Percentiles rank a stretch among this genome's conserved stretches.
Conservation (phyloP, 2,888 invertebrate species). For the Brachycybe producta region DNA sequence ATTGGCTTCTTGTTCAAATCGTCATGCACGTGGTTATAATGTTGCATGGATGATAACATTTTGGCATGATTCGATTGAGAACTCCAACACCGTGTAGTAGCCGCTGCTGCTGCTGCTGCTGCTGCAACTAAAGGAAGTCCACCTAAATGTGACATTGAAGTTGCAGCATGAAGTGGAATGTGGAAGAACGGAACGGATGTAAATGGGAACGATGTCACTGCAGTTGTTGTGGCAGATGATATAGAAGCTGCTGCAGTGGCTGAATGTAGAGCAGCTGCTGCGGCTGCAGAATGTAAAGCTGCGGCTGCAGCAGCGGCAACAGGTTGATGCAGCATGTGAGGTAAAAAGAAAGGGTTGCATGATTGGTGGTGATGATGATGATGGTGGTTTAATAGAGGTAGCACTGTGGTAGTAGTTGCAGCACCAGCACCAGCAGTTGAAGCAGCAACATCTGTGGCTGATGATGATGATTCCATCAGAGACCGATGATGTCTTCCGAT, state of each 20-base stretch:
- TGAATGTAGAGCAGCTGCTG: background rate
- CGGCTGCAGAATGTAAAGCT: background rate
- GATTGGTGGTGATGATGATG: background rate
- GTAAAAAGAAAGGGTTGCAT: background rate
- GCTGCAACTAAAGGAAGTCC: background rate
- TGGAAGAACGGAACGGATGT: slow-evolving; percentile 5
- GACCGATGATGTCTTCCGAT: too few species aligned
- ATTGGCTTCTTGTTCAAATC: background rate
- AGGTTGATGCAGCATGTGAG: background rate
- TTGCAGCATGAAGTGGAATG: background rate
- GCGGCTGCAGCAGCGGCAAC: background rate
- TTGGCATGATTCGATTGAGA: background rate
- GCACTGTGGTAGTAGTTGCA: too few species aligned
- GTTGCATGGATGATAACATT: background rate
- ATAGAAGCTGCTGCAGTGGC: background rate
- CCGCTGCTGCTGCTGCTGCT: background rate
- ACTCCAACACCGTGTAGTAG: background rate
- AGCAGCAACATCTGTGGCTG: too few species aligned
- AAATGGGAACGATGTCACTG: background rate
- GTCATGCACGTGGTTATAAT: background rate
- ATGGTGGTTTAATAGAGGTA: too few species aligned
- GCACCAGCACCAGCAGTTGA: too few species aligned
- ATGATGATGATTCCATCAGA: too few species aligned
- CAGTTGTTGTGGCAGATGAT: background rate
- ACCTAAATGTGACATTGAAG: background rate